Evolutionary conservation across 2,888 invertebrate genomes (phyloP), one percentile per base, ranked within the genome.

Genomic region (Pasiphila rectangulata): DNA sequence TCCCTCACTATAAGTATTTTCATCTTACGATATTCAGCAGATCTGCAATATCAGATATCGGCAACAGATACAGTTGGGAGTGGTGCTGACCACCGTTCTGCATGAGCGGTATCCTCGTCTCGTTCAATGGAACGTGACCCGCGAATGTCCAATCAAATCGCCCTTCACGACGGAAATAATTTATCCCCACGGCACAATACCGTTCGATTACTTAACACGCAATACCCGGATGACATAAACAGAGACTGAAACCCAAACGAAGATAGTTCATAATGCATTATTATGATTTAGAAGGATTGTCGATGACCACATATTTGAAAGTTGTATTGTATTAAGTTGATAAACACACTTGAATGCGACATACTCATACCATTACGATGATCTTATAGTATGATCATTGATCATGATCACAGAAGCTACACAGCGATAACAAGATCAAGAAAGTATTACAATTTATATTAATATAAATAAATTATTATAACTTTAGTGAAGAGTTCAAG

Each of bases 61-160:
- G 59, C 27, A 45, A 51, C 39, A 45, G 51, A 50, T 50, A 56
- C 50, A 59, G 54, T 55, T 51, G 40, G 42, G 48, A 46, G 45
- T 56, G 45, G 47, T 47, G 58, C 48, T 58, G 59, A 43, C 39
- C 54, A 46, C 54, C 60, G 84, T 83, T 79, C 71, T 74, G 84
- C 84, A 73, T 79, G 78, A 79, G 57, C 61, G 72, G 58, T 66
- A 77, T 75, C 83, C 78, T 79, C 75, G 79, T 58, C 68, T 73
- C 54, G 69, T 64, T 75, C 83, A 82, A 69, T 75, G 70, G 69
- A 72, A 78, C 84, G 85, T 85, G 81, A 85, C 79, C 64, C 69
- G 71, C 68, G 57, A 77, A 74, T 72, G 72, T 72, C 72, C 74
- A 70, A 70, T 72, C 62, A 40, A 59, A 65, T 63, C 69, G 67